These are phyloP conservation scores for Meteorus sp. DNA, from an alignment of 1,140 invertebrate species.

Conservation along the genomic window DNA sequence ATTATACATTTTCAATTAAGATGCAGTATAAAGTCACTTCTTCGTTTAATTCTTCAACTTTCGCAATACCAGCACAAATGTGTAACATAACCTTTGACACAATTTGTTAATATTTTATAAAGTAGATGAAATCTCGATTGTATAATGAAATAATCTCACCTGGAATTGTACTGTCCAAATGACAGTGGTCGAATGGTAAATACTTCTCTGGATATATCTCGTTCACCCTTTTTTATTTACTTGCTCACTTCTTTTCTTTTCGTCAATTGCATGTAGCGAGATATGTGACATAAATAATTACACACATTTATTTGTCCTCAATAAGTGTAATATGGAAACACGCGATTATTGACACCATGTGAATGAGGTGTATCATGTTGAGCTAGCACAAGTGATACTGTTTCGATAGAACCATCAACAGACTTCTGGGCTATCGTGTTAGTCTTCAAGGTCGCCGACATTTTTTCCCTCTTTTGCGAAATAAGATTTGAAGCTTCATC, in stretches of 20 bases:
- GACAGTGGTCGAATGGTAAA: not conserved
- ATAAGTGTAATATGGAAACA: not conserved
- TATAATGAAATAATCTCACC: too few species aligned
- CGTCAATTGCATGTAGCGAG: too few species aligned
- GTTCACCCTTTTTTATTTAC: too few species aligned
- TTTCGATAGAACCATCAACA: conserved; percentile 40
- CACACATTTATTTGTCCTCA: conserved; percentile 4
- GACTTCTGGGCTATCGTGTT: conserved; percentile 35
- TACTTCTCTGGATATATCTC: not conserved
- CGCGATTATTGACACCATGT: not conserved
- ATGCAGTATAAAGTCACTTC: too few species aligned
- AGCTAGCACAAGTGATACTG: conserved; percentile 42
- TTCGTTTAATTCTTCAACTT: too few species aligned
- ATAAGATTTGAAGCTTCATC: conserved; percentile 25
- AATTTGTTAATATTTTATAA: too few species aligned
- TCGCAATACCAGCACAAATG: too few species aligned
- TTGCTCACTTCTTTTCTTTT: not conserved
- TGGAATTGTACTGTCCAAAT: too few species aligned
- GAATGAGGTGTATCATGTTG: conserved; percentile 44
- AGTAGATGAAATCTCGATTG: too few species aligned
- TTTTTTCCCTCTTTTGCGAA: conserved; percentile 42
- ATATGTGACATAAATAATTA: not conserved
- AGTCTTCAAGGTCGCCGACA: conserved; percentile 46
- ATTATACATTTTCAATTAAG: too few species aligned
- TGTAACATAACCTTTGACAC: too few species aligned